phyloP scores from a whole-genome alignment of 2,797 vertebrate species.

The Gephyroberyx darwinii region DNA sequence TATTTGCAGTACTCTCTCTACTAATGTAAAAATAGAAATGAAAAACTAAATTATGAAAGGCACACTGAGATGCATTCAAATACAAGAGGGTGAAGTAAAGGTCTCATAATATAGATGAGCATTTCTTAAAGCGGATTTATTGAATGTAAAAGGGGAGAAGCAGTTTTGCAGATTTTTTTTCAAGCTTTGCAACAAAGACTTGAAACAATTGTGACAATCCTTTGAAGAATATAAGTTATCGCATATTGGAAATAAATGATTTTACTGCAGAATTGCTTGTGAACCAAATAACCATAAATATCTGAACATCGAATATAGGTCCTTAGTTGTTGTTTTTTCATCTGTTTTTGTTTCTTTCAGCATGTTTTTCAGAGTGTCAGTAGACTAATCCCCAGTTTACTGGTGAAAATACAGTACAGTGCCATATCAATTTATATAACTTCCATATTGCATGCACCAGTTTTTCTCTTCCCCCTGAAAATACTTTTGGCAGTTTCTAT shows the following conservation, averaged over 20 bases:
- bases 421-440: slow-evolving; percentile 58
- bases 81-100: too few species aligned
- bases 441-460: slow-evolving; percentile 49
- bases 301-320: background rate
- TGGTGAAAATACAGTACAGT: slow-evolving; percentile 34
- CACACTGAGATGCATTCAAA: too few species aligned
- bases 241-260: background rate
- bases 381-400: slow-evolving; percentile 27
- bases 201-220: background rate
- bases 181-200: background rate
- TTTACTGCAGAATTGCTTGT: background rate
- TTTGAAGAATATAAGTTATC: background rate
- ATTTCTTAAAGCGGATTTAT: background rate
- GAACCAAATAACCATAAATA: background rate
- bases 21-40: too few species aligned
- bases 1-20: too few species aligned
- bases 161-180: background rate
- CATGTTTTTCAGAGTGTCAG: slow-evolving; percentile 11
- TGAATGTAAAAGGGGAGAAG: background rate
- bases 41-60: too few species aligned
- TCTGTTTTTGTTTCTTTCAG: slow-evolving; percentile 8
- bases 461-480: slow-evolving; percentile 56
- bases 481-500: slow-evolving; percentile 73
- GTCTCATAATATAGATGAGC: too few species aligned
- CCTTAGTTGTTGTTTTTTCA: background rate